Conservation (phyloP, 1,140 invertebrate genomes). For the Tenebrio molitor region DNA sequence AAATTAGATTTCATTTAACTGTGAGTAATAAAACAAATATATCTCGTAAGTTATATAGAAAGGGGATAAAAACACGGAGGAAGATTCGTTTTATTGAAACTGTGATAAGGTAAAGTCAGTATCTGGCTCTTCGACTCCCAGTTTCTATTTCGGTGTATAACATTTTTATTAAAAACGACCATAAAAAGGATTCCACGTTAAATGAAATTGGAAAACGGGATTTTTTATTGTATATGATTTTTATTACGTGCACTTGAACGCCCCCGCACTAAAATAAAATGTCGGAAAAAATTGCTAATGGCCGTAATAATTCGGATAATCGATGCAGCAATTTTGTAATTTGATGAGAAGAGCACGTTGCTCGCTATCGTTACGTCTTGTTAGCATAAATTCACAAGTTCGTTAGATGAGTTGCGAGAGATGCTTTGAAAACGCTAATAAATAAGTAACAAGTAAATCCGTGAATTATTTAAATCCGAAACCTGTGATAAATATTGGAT, state of each 20-base stretch:
- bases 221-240: conserved; percentile 16
- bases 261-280: no score
- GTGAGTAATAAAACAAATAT: conserved; percentile 18
- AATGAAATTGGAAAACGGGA: conserved; percentile 26
- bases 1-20: conserved; percentile 13
- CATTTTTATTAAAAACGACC: conserved; percentile 36
- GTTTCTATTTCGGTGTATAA: conserved; percentile 21
- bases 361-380: no score
- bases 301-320: no score
- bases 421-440: background rate
- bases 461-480: background rate
- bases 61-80: conserved; percentile 3
- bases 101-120: conserved; percentile 16
- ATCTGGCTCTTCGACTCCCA: background rate
- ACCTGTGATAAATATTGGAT: background rate
- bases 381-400: no score
- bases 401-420: background rate
- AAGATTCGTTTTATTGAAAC: conserved; percentile 25
- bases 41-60: conserved; percentile 1
- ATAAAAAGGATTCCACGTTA: conserved; percentile 22
- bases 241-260: background rate
- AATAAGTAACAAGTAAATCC: background rate
- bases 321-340: no score
- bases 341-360: no score
- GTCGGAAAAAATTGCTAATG: no score